These are phyloP conservation scores for Pseudomyrmex flavicornis DNA, from an alignment of 1,140 invertebrate genomes.

Conservation along the genomic window DNA sequence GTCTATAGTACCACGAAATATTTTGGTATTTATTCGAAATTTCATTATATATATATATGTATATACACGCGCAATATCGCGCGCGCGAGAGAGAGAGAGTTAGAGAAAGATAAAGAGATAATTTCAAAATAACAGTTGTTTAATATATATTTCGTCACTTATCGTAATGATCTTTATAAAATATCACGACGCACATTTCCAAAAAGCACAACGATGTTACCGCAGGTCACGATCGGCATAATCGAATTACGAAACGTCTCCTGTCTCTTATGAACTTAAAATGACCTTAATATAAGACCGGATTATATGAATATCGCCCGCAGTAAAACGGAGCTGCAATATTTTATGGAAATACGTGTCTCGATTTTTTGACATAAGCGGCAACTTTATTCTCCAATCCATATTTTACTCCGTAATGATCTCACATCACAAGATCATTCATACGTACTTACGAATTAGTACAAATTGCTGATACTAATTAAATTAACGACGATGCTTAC, in stretches of 20 bases:
- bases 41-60: background rate
- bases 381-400: constrained; percentile 56
- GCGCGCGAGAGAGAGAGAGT: background rate
- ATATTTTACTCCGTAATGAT: constrained; percentile 55
- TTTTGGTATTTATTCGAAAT: constrained; percentile 19
- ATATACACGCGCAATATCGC: background rate
- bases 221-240: constrained; percentile 66
- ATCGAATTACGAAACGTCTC: constrained; percentile 69
- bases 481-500: constrained; percentile 55
- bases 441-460: constrained; percentile 45
- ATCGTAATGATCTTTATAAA: constrained; percentile 16
- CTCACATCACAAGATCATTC: constrained; percentile 20
- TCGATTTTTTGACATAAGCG: constrained; percentile 65
- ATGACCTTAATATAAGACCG: constrained; percentile 77
- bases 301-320: constrained; percentile 69
- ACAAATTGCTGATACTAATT: constrained; percentile 61
- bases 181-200: background rate
- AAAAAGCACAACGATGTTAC: constrained; percentile 59
- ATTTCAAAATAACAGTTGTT: no score
- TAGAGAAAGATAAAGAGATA: no score
- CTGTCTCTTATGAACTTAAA: constrained; percentile 72
- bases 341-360: constrained; percentile 71
- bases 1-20: background rate
- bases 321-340: constrained; percentile 69
- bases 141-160: background rate